These are phyloP conservation scores for Dastarcus helophoroides DNA, from an alignment of 2,888 invertebrate genomes.

Conservation along the genomic window DNA sequence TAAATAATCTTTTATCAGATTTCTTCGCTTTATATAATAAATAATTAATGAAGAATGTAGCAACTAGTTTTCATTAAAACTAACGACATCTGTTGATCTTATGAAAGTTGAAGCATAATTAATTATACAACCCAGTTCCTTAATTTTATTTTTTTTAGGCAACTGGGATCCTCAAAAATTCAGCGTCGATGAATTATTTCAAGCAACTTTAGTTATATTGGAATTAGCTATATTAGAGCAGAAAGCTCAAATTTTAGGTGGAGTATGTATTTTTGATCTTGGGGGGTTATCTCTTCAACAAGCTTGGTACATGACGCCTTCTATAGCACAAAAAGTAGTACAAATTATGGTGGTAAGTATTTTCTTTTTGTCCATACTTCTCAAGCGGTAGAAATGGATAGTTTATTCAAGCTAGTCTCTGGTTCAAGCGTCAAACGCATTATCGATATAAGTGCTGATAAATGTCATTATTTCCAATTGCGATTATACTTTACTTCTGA, in stretches of 20 bases:
- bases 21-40: too few relatives aligned
- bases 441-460: too few relatives aligned
- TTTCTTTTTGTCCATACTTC: too few relatives aligned
- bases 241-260: constrained; percentile 64
- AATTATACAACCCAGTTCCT: not conserved
- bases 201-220: constrained; percentile 55
- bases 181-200: constrained; percentile 57
- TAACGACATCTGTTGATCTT: too few relatives aligned
- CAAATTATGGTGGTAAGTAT: constrained; percentile 57
- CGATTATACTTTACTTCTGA: too few relatives aligned
- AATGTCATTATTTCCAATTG: too few relatives aligned
- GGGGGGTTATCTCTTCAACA: constrained; percentile 59
- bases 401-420: too few relatives aligned
- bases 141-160: constrained; percentile 35
- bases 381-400: too few relatives aligned
- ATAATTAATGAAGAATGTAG: too few relatives aligned
- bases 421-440: too few relatives aligned
- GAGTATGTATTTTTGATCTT: constrained; percentile 65
- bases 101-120: constrained; percentile 5
- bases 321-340: constrained; percentile 53
- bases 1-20: too few relatives aligned
- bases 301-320: constrained; percentile 62
- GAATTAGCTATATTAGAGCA: constrained; percentile 67
- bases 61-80: too few relatives aligned
- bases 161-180: constrained; percentile 63